These are phyloP conservation scores for Pterocles gutturalis DNA, from an alignment of 2,113 vertebrate species.

Conservation along the genomic window DNA sequence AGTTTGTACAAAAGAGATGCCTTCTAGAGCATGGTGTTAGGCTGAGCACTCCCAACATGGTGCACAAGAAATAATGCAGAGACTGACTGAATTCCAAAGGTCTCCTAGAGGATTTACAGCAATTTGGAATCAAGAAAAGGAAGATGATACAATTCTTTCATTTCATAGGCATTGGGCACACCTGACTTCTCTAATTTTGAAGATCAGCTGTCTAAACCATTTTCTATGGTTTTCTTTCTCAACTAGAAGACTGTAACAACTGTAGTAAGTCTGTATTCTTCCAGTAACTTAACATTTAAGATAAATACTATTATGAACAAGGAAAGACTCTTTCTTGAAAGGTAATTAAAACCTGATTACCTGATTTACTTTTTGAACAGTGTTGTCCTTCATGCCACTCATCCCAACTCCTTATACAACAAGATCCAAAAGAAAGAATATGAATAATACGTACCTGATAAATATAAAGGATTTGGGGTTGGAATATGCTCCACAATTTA, in stretches of 20 bases:
- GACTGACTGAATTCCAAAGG: background rate
- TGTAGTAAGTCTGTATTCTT: background rate
- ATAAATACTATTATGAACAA: background rate
- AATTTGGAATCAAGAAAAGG: background rate
- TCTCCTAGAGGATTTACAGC: background rate
- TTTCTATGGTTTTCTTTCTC: background rate
- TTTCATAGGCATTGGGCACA: background rate
- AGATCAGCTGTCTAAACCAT: background rate
- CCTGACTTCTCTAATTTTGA: background rate
- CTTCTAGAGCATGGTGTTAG: background rate
- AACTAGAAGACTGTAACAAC: background rate
- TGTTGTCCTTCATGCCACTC: background rate
- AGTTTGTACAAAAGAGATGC: background rate
- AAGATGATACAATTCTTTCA: background rate
- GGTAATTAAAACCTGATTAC: background rate
- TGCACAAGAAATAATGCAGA: background rate
- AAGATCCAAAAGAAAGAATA: background rate
- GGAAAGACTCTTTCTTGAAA: background rate
- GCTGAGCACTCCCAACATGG: fast-evolving
- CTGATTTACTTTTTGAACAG: background rate
- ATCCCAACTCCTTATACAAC: background rate
- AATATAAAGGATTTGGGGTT: background rate
- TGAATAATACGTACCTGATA: background rate
- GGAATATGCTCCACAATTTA: background rate
- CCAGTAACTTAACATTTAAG: background rate